Percentiles rank a stretch among this genome's conserved stretches.
phyloP scores from a whole-genome alignment of 2,797 vertebrate genomes.

The Decapterus maruadsi region DNA sequence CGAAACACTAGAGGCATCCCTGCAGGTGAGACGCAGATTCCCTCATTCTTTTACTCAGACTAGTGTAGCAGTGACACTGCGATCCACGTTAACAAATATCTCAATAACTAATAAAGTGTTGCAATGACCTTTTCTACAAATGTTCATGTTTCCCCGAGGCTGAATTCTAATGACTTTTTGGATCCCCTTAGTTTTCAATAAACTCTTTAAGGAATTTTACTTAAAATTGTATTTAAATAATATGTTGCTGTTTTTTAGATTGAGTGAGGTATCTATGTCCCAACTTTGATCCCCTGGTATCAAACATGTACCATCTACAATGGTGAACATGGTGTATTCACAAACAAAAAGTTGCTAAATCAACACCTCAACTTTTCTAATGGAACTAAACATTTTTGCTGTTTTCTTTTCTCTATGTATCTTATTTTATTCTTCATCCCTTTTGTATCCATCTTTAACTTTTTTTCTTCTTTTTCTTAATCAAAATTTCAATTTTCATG shows the following conservation, averaged over 20 bases:
- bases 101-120: not conserved
- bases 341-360: no score
- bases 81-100: conserved; percentile 2
- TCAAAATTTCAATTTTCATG: no score
- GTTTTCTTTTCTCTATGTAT: no score
- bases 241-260: not conserved
- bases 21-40: conserved; percentile 87
- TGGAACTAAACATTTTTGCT: no score
- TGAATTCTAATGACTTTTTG: not conserved
- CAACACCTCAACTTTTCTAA: no score
- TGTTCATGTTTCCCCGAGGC: not conserved
- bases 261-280: not conserved
- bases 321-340: no score
- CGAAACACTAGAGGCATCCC: conserved; percentile 86
- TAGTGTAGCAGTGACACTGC: not conserved
- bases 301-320: no score
- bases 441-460: no score
- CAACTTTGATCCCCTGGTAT: not conserved
- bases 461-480: no score
- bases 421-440: no score
- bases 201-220: not conserved
- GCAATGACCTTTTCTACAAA: not conserved
- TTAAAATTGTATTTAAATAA: no score
- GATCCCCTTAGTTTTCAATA: not conserved
- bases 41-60: not conserved